Evolutionary conservation across 2,888 invertebrate species (phyloP).

Genomic region (Octodonta nipae): DNA sequence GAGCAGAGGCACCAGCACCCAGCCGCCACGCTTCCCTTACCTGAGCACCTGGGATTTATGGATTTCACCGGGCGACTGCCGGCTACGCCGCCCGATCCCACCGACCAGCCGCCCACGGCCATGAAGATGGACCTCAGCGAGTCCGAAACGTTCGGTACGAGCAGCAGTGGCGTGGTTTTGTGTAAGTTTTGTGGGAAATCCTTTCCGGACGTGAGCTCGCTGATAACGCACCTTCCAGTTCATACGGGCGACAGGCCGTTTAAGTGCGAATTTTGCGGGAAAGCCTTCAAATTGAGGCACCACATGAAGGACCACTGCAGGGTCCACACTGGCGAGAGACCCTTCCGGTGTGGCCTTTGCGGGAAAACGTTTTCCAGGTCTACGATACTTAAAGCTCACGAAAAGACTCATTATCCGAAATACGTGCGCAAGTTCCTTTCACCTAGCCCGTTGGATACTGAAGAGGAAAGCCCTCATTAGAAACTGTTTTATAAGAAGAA

Average conservation of each 20-base stretch:
- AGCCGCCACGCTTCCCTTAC: constrained; percentile 5
- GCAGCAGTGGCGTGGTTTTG: constrained; percentile 50
- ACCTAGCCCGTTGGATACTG: constrained; percentile 72
- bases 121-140: constrained; percentile 47
- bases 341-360: constrained; percentile 77
- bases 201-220: constrained; percentile 77
- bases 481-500: no score
- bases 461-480: constrained; percentile 66
- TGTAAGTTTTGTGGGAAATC: constrained; percentile 90
- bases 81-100: constrained; percentile 35
- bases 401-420: constrained; percentile 85
- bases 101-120: constrained; percentile 39
- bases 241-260: constrained; percentile 84
- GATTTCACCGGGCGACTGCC: constrained; percentile 35
- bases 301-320: constrained; percentile 92
- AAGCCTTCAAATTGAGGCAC: constrained; percentile 81
- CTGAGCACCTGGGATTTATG: constrained; percentile 29
- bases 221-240: constrained; percentile 75
- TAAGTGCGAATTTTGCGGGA: constrained; percentile 88
- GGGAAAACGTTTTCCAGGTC: constrained; percentile 84
- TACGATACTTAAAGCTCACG: constrained; percentile 82
- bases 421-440: constrained; percentile 81
- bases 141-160: constrained; percentile 50
- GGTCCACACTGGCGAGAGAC: constrained; percentile 82
- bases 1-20: constrained; percentile 46